Evolutionary conservation across 2,888 invertebrate genomes (phyloP).

Genomic region (Tenthredo scrophulariae): DNA sequence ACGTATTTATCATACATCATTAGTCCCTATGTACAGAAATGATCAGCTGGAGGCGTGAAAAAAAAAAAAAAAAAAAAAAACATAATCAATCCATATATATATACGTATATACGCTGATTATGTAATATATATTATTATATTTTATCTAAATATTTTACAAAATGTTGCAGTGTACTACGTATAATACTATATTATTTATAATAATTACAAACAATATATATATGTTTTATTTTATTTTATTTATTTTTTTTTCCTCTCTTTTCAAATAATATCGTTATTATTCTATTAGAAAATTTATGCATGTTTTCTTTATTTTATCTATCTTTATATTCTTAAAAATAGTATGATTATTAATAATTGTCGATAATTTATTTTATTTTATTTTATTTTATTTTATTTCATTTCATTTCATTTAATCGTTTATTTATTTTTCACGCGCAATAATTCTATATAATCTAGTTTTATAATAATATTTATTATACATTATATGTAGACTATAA

Average conservation of each 20-base stretch:
- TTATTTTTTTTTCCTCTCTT: neutral
- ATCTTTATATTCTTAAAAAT: neutral
- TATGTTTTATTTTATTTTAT: too few relatives aligned
- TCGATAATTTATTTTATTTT: neutral
- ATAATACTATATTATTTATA: neutral
- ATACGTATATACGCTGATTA: neutral
- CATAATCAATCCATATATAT: conserved; percentile 11
- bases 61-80: conserved; percentile 40
- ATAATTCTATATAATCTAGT: neutral
- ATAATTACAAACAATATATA: neutral
- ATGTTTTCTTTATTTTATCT: neutral
- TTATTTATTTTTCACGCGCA: neutral
- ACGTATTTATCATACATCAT: conserved; percentile 5
- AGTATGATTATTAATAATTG: neutral
- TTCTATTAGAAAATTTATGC: conserved; percentile 29
- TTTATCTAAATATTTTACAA: conserved; percentile 2
- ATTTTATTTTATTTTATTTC: neutral
- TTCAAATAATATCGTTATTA: neutral
- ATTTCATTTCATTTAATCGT: neutral
- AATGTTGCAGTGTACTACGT: neutral
- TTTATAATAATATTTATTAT: neutral
- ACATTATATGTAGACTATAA: too few relatives aligned
- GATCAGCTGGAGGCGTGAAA: conserved; percentile 18
- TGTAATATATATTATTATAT: neutral
- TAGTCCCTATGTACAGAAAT: conserved; percentile 27